Evolutionary conservation across 2,797 vertebrate genomes (phyloP).

Genomic region (Sebastolobus altivelis): DNA sequence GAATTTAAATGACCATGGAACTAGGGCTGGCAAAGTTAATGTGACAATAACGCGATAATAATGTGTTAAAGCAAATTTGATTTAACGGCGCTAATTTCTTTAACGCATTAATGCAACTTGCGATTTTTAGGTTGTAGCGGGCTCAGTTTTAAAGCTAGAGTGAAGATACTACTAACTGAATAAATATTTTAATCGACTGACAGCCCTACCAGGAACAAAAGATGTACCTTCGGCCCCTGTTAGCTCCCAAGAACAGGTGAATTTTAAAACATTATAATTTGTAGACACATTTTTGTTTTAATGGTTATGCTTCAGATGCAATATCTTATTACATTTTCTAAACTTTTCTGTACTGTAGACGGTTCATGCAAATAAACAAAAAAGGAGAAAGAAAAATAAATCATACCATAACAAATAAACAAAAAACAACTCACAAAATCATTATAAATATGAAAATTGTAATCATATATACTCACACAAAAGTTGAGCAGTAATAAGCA

Average conservation of each 20-base stretch:
- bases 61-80: too few relatives aligned
- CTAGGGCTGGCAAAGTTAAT: too few relatives aligned
- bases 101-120: too few relatives aligned
- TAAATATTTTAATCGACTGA: too few relatives aligned
- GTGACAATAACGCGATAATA: too few relatives aligned
- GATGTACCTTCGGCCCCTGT: neutral
- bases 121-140: too few relatives aligned
- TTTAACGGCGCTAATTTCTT: too few relatives aligned
- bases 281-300: neutral
- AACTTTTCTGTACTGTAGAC: neutral
- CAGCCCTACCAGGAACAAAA: neutral
- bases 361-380: neutral
- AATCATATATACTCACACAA: slow-evolving; percentile 42
- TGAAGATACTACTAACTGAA: too few relatives aligned
- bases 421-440: neutral
- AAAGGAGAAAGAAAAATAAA: neutral
- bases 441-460: slow-evolving; percentile 20
- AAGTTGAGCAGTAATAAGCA: slow-evolving; percentile 43
- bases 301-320: neutral
- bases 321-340: neutral
- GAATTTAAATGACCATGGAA: neutral
- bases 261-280: neutral
- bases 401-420: neutral
- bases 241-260: neutral
- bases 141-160: too few relatives aligned